Evolutionary conservation across 2,797 vertebrate species (phyloP).

Genomic region (Pipistrellus kuhlii): DNA sequence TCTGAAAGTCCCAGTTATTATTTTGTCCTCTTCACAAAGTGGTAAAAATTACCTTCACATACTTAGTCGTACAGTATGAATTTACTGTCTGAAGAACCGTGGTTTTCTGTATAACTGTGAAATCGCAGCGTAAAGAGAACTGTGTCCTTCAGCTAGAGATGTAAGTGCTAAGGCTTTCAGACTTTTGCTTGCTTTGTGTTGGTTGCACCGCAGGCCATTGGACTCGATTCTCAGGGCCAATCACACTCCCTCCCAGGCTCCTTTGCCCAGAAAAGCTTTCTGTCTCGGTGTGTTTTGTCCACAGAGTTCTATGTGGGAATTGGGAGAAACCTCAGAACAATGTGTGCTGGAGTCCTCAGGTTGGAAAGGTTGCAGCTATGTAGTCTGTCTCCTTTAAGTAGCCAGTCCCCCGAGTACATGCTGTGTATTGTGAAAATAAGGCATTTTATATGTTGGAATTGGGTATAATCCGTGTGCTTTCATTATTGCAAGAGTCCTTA

Average conservation of each 20-base stretch:
- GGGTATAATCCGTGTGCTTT: slow-evolving; percentile 58
- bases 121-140: slow-evolving; percentile 55
- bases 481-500: slow-evolving; percentile 26
- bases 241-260: slow-evolving; percentile 6
- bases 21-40: slow-evolving; percentile 33
- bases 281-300: slow-evolving; percentile 37
- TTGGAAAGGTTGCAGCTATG: not conserved
- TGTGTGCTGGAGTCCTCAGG: slow-evolving; percentile 4
- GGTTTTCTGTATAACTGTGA: slow-evolving; percentile 43
- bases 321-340: slow-evolving; percentile 11
- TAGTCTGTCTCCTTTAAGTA: slow-evolving; percentile 12
- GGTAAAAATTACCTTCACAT: slow-evolving; percentile 33
- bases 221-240: slow-evolving; percentile 36
- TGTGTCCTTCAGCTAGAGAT: not conserved
- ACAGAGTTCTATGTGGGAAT: not conserved
- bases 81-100: slow-evolving; percentile 51
- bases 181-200: slow-evolving; percentile 17
- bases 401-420: not conserved
- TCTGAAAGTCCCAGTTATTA: slow-evolving; percentile 60
- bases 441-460: slow-evolving; percentile 54
- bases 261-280: slow-evolving; percentile 22
- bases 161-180: not conserved
- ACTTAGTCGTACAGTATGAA: slow-evolving; percentile 13
- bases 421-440: slow-evolving; percentile 43
- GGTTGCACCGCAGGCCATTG: slow-evolving; percentile 6